A percentile compares a stretch with the other conserved stretches of the same genome.
phyloP scores from a whole-genome alignment of 1,140 invertebrate species.

The Eufriesea mexicana region DNA sequence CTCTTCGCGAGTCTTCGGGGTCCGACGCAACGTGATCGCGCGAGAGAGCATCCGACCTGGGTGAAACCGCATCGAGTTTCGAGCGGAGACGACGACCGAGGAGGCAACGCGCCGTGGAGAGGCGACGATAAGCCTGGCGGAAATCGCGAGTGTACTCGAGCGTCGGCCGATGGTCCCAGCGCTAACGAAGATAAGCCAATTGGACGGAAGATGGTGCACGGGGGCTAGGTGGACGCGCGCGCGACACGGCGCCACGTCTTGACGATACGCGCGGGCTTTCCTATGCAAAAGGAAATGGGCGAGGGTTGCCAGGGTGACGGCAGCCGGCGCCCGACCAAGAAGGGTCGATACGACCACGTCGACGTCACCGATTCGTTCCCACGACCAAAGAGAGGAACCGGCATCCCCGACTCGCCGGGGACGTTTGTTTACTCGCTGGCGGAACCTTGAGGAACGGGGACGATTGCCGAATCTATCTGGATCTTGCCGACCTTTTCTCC shows the following conservation, averaged over 20 bases:
- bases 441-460: background rate
- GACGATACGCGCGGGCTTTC: constrained; percentile 6
- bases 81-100: too few relatives aligned
- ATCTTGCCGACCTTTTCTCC: background rate
- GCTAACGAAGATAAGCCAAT: constrained; percentile 48
- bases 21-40: background rate
- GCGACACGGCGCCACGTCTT: constrained; percentile 31
- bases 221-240: constrained; percentile 9
- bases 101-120: constrained; percentile 1
- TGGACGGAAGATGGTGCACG: background rate
- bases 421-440: constrained; percentile 17
- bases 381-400: constrained; percentile 16
- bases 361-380: constrained; percentile 65
- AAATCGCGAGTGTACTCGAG: constrained; percentile 36
- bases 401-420: background rate
- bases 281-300: constrained; percentile 68
- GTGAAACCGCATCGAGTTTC: background rate
- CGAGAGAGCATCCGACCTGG: too few relatives aligned
- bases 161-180: constrained; percentile 27
- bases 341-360: constrained; percentile 70
- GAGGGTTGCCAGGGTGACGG: constrained; percentile 72
- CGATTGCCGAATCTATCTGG: background rate
- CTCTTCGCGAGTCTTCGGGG: background rate
- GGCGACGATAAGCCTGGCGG: constrained; percentile 8
- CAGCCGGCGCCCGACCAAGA: constrained; percentile 48